A percentile compares a stretch with the other conserved stretches of the same genome.
Evolutionary conservation across 64 coral and sea anemone species (phyloP).

Genomic region (Exaiptasia diaphana): DNA sequence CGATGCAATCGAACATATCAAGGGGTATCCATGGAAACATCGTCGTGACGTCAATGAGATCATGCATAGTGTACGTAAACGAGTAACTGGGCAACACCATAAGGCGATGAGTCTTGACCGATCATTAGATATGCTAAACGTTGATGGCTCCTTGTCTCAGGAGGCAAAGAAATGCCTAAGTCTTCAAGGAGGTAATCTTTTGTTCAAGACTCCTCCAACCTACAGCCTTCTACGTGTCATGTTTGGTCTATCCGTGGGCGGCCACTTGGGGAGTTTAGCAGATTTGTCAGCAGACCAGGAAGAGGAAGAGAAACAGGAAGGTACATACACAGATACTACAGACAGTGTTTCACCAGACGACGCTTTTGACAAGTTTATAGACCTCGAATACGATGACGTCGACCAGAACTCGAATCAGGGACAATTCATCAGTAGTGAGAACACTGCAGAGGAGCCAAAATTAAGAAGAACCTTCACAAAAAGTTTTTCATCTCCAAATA

Average conservation of each 20-base stretch:
- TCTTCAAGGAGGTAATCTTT: background rate
- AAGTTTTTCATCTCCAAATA: background rate
- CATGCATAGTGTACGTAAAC: conserved; percentile 8
- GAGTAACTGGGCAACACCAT: background rate
- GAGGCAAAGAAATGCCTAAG: background rate
- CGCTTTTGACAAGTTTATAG: too few relatives aligned
- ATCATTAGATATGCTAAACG: background rate
- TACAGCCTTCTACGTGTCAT: background rate
- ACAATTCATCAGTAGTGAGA: too few relatives aligned
- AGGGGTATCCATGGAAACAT: background rate
- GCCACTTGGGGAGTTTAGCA: background rate
- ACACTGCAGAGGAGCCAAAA: too few relatives aligned
- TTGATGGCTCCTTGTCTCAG: background rate
- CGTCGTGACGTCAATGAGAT: background rate
- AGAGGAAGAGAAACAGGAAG: too few relatives aligned
- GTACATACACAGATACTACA: too few relatives aligned
- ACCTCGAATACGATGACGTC: too few relatives aligned
- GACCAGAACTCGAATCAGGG: too few relatives aligned
- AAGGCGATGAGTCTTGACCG: background rate
- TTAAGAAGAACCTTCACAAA: too few relatives aligned
- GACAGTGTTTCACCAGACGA: too few relatives aligned
- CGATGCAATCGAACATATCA: too few relatives aligned
- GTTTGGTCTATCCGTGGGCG: background rate
- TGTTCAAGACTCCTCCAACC: conserved; percentile 1
- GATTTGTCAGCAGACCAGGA: background rate